Evolutionary conservation across 2,888 invertebrate genomes (phyloP).

Genomic region (Rhamnusium bicolor): DNA sequence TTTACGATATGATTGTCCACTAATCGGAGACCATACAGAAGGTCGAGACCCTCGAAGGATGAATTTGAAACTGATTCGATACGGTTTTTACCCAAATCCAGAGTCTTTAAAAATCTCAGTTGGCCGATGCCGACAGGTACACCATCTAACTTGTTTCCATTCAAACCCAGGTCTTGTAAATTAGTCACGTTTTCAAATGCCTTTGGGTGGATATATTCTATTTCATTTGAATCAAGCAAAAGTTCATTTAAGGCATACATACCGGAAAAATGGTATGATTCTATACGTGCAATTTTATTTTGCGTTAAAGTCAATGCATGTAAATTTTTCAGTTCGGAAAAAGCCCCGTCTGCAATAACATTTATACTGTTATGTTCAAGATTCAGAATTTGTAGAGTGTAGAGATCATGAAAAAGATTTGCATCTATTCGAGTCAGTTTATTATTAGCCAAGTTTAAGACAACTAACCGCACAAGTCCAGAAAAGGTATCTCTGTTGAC

Average conservation of each 20-base stretch:
- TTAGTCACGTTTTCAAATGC: conserved; percentile 86
- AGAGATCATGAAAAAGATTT: conserved; percentile 82
- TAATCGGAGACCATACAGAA: conserved; percentile 83
- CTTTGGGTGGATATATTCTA: conserved; percentile 79
- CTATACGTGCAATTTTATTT: conserved; percentile 81
- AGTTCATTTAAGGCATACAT: conserved; percentile 83
- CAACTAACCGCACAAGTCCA: conserved; percentile 81
- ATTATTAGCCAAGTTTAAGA: conserved; percentile 84
- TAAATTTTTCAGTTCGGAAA: conserved; percentile 83
- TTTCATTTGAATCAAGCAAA: conserved; percentile 82
- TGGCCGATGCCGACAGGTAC: conserved; percentile 82
- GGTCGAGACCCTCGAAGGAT: conserved; percentile 82
- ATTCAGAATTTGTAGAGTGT: conserved; percentile 83
- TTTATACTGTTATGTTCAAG: conserved; percentile 82
- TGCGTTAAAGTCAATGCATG: conserved; percentile 83
- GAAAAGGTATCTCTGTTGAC: conserved; percentile 85
- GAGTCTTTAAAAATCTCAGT: conserved; percentile 80
- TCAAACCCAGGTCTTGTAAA: conserved; percentile 84
- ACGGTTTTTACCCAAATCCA: conserved; percentile 88
- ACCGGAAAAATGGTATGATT: conserved; percentile 81
- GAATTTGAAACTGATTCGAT: conserved; percentile 81
- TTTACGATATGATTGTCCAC: conserved; percentile 87
- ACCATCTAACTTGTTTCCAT: conserved; percentile 81
- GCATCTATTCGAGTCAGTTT: conserved; percentile 81
- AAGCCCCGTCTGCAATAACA: conserved; percentile 82